Percentiles rank a stretch among this genome's conserved stretches.
Conservation (phyloP, 1,140 invertebrate species). For the Neoseiulus cucumeris region DNA sequence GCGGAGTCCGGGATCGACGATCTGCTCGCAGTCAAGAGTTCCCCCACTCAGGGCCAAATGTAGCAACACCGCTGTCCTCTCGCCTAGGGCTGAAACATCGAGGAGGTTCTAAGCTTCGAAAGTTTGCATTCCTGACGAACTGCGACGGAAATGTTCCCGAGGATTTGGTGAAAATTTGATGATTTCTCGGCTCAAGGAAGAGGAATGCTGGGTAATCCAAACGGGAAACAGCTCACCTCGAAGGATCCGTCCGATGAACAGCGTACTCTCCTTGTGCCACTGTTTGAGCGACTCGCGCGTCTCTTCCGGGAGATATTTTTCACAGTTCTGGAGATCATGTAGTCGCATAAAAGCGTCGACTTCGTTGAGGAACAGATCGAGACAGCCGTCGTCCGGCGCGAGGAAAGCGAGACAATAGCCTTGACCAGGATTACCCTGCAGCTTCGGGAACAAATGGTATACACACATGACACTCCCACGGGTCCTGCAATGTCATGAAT, state of each 20-base stretch:
- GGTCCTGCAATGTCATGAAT: background rate
- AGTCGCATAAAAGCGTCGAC: background rate
- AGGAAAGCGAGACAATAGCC: background rate
- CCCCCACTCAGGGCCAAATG: constrained; percentile 1
- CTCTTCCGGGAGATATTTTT: constrained; percentile 2
- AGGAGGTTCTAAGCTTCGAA: too few relatives aligned
- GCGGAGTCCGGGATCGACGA: background rate
- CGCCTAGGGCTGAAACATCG: background rate
- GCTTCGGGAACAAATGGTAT: constrained; percentile 1
- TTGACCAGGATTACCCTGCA: background rate
- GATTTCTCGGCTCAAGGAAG: too few relatives aligned
- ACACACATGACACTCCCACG: constrained; percentile 1
- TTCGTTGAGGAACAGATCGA: constrained; percentile 9
- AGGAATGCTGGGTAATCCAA: too few relatives aligned
- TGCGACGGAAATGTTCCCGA: too few relatives aligned
- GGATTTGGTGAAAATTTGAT: too few relatives aligned
- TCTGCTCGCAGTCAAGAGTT: constrained; percentile 6
- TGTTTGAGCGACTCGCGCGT: background rate
- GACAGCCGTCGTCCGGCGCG: background rate
- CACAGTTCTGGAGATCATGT: background rate
- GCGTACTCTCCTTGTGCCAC: background rate
- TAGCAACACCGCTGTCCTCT: background rate
- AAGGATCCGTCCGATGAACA: background rate
- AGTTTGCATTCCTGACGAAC: too few relatives aligned
- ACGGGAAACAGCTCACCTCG: background rate